A percentile compares a stretch with the other conserved stretches of the same genome.
phyloP scores from a whole-genome alignment of 2,113 vertebrate species.

The Calidris pygmaea region DNA sequence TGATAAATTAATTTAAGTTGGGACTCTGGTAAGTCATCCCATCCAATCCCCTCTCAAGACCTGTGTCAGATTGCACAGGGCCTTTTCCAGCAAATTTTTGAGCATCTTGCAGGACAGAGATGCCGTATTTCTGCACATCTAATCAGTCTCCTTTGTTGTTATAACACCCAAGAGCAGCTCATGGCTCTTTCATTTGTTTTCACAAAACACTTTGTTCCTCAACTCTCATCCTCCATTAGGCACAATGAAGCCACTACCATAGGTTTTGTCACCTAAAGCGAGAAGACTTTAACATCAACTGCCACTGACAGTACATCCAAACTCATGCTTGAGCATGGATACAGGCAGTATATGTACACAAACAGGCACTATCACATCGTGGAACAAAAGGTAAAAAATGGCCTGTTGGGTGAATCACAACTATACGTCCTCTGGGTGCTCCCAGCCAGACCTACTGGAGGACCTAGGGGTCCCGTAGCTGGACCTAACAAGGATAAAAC shows the following conservation, averaged over 20 bases:
- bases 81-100: not conserved
- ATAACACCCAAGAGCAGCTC: not conserved
- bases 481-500: not conserved
- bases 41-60: not conserved
- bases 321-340: rapidly evolving
- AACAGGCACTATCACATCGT: rapidly evolving
- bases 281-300: not conserved
- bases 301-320: not conserved
- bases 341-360: too few species aligned
- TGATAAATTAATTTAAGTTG: not conserved
- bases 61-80: not conserved
- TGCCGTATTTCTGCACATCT: not conserved
- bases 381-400: not conserved
- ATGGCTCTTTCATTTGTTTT: not conserved
- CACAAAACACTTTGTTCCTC: not conserved
- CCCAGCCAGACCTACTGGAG: not conserved
- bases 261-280: not conserved
- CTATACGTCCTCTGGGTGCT: too few species aligned
- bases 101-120: not conserved
- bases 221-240: not conserved
- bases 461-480: too few species aligned
- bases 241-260: not conserved
- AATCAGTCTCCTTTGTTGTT: not conserved
- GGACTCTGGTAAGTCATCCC: not conserved
- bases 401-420: not conserved